Base-by-base conservation (phyloP, 1,140 invertebrate genomes). In the Drosophila sp. region DNA sequence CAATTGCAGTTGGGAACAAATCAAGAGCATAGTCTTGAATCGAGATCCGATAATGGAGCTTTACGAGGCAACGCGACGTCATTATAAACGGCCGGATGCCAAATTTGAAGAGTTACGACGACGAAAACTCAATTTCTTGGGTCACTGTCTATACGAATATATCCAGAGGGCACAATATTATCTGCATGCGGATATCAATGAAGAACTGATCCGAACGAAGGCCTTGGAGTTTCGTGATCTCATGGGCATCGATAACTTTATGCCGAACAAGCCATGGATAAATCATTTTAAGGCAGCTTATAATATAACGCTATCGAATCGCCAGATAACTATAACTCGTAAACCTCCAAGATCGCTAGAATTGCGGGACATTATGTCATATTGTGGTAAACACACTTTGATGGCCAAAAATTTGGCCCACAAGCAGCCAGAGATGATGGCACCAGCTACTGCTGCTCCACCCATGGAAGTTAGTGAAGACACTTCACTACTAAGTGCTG, bases 1-100 rank as follows among this genome's bases (percentile, higher is more conserved):
- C 50, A 91, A 91, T 40, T 91, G 90, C 35, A 90, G 90, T 65
- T 91, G 86, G 87, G 87, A 91, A 58, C 90, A 91, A 62, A 91
- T 91, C 56, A 91, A 91, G 38, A 91, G 80, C 65, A 90, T 91
- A 4, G 67, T 91, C 3, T n/a, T 70, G 2, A 91, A 91, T 65
- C 81, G 90, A 0, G 72, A 80, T 2, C 72, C 87, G 8, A 90
- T 91, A 4, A 56, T 91, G 66, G 75, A 84, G 40, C 91, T 86
- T 60, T 77, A 91, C 35, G 72, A 89, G 60, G 90, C 83, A 11
- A 80, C 83, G 3, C 58, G 65, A 4, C 50, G 63, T 0, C 47
- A 68, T n/a, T 74, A 65, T 44, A 70, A 69, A 7, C 58, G 68
- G 10, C 69, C 60, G 5, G 70, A 77, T 69, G 54, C 76, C 35